Evolutionary conservation across 2,888 invertebrate species (phyloP).

Genomic region (Chrysomela aeneicollis): DNA sequence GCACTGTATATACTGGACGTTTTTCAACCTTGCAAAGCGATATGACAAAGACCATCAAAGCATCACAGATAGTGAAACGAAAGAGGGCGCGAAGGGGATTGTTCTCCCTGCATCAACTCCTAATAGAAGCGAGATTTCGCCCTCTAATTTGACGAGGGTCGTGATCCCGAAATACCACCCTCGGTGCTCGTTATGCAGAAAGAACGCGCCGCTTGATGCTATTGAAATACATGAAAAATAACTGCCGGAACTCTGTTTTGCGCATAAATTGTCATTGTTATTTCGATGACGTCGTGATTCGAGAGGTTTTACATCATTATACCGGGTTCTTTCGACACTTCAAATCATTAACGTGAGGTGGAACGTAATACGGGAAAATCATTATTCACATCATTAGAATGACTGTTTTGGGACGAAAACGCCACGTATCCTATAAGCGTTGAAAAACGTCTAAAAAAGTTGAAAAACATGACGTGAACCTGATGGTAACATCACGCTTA

Average conservation of each 20-base stretch:
- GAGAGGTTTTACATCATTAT: conserved; percentile 15
- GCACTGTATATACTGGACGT: background rate
- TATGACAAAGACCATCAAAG: conserved; percentile 7
- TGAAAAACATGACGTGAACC: too few species aligned
- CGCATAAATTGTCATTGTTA: conserved; percentile 37
- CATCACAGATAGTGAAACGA: conserved; percentile 29
- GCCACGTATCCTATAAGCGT: too few species aligned
- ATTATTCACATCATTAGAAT: background rate
- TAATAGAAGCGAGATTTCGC: conserved; percentile 55
- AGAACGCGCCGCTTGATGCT: conserved; percentile 49
- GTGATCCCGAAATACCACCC: conserved; percentile 60
- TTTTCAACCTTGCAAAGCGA: background rate
- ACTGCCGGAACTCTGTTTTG: conserved; percentile 43
- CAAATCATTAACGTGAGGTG: background rate
- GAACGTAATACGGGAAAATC: background rate
- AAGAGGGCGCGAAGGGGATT: conserved; percentile 47
- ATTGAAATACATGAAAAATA: conserved; percentile 48
- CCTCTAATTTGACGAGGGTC: conserved; percentile 61
- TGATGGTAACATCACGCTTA: too few species aligned
- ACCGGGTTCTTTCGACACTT: conserved; percentile 14
- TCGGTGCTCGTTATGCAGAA: conserved; percentile 59
- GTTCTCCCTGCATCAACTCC: conserved; percentile 49
- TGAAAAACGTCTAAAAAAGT: too few species aligned
- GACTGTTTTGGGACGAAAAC: too few species aligned
- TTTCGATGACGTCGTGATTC: conserved; percentile 34